Base-by-base conservation (phyloP, 2,797 vertebrate genomes). In the Sebastes miniatus region DNA sequence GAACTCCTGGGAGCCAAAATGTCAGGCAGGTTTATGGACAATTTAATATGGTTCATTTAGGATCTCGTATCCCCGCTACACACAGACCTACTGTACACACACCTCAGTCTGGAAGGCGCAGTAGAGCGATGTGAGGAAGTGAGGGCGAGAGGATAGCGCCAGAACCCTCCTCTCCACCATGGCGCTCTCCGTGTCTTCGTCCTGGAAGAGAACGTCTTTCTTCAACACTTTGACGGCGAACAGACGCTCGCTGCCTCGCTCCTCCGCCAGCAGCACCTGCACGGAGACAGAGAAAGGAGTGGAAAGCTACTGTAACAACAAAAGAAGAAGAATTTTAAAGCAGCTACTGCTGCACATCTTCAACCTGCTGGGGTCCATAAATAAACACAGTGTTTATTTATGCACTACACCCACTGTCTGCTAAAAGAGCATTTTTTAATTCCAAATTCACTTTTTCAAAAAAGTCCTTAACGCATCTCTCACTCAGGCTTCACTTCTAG, bases 141-240 rank as follows among this genome's bases (percentile, higher is more conserved):
- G 96, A 6, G 97, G 97, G 24, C 97, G 94, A 6, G 95, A 93
- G 4, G 85, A 31, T 36, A 98, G 93, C 0, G 96, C 97, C 83
- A 98, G 93, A 43, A 98, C 97, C 16, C 97, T 94, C 81, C 97
- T 95, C 92, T 98, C 97, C 88, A 98, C 97, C 92, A 98, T 93
- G 39, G 97, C 97, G 24, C 97, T 98, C 91, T 98, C 97, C 0
- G 97, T 97, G 74, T 98, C 97, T 31, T 98, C 97, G 2, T 98
- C 97, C 93, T 98, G 97, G 81, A 97, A 97, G 34, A 98, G 96
- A 56, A 98, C 97, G 1, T 98, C 97, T 84, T 98, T 98, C 92
- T 98, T 98, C 87, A 98, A 90, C 85, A 98, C 97, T 93, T 98
- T 98, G 71, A 98, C 96, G 0, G 97, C 97, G 4, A 96, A 98